These are phyloP conservation scores for Pyrochroa serraticornis DNA, from an alignment of 2,888 invertebrate species.

Conservation along the genomic window DNA sequence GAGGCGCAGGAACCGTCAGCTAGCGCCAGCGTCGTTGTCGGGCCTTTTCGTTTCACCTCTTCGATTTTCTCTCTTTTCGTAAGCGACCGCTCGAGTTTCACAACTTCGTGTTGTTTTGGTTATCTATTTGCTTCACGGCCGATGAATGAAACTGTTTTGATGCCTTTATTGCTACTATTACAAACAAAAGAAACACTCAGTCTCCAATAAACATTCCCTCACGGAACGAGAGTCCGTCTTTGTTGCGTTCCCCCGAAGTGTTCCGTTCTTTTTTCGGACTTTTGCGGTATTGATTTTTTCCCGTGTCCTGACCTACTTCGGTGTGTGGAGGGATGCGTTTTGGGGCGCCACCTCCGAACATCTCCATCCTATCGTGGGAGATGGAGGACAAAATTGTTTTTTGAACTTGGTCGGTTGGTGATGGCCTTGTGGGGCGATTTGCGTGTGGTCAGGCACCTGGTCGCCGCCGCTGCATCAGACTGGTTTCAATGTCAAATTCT, in stretches of 20 bases:
- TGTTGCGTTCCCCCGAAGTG: slow-evolving; percentile 38
- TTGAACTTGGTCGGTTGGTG: too few species aligned
- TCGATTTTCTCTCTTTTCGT: slow-evolving; percentile 42
- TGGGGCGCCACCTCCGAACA: neutral
- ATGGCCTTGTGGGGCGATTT: too few species aligned
- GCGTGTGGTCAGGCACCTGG: too few species aligned
- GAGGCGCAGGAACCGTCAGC: too few species aligned
- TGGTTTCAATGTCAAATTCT: too few species aligned
- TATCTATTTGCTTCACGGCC: slow-evolving; percentile 51
- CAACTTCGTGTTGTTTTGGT: slow-evolving; percentile 51
- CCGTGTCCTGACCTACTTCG: slow-evolving; percentile 39
- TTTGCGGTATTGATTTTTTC: slow-evolving; percentile 42
- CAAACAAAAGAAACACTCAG: slow-evolving; percentile 49
- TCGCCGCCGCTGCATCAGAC: too few species aligned
- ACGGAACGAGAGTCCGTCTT: slow-evolving; percentile 46
- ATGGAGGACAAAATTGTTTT: too few species aligned
- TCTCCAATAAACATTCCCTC: slow-evolving; percentile 51
- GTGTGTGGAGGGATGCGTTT: neutral
- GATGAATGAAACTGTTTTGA: slow-evolving; percentile 56
- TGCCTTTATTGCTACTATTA: slow-evolving; percentile 55
- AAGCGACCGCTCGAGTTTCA: slow-evolving; percentile 46
- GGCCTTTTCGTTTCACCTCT: slow-evolving; percentile 25
- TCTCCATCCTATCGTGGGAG: too few species aligned
- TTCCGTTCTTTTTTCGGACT: slow-evolving; percentile 35
- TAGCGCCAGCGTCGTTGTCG: slow-evolving; percentile 6